Percentiles rank a stretch among this genome's conserved stretches.
Evolutionary conservation across 2,888 invertebrate genomes (phyloP).

Genomic region (Drosophila siamana): DNA sequence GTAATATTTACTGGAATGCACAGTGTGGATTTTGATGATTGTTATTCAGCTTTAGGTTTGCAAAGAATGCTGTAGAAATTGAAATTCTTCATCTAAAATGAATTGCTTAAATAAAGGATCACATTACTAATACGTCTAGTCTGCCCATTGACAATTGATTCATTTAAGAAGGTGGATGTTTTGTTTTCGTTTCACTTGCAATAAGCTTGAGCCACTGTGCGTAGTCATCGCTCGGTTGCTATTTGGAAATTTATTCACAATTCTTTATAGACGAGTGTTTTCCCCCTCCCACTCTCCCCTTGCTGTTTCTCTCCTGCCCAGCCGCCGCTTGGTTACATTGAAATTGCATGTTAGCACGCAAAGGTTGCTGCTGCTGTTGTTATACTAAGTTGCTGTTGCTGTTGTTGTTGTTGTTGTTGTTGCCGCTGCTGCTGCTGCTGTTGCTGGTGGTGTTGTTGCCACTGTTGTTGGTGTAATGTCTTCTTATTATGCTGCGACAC

Average conservation of each 20-base stretch:
- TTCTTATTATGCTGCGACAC: conserved; percentile 81
- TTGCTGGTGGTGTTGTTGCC: conserved; percentile 49
- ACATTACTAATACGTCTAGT: background rate
- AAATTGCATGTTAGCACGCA: conserved; percentile 85
- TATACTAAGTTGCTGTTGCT: conserved; percentile 46
- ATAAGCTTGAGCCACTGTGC: conserved; percentile 39
- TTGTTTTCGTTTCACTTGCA: background rate
- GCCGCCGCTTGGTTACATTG: conserved; percentile 66
- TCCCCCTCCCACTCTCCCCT: conserved; percentile 9
- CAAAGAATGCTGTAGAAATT: background rate
- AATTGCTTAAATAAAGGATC: background rate
- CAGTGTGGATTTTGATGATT: conserved; percentile 29
- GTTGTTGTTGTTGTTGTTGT: conserved; percentile 53
- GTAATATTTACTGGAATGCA: conserved; percentile 50
- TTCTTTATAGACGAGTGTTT: conserved; percentile 73
- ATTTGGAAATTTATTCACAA: conserved; percentile 76
- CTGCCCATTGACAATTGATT: background rate
- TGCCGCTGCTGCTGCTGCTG: conserved; percentile 40
- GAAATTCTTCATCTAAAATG: background rate
- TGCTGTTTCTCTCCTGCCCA: conserved; percentile 6
- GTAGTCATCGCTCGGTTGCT: conserved; percentile 55
- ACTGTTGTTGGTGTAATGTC: conserved; percentile 75
- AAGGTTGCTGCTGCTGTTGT: conserved; percentile 57
- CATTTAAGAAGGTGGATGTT: too few species aligned
- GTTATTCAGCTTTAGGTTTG: background rate